phyloP scores from a whole-genome alignment of 2,888 invertebrate species.

The Oligia fasciuncula region DNA sequence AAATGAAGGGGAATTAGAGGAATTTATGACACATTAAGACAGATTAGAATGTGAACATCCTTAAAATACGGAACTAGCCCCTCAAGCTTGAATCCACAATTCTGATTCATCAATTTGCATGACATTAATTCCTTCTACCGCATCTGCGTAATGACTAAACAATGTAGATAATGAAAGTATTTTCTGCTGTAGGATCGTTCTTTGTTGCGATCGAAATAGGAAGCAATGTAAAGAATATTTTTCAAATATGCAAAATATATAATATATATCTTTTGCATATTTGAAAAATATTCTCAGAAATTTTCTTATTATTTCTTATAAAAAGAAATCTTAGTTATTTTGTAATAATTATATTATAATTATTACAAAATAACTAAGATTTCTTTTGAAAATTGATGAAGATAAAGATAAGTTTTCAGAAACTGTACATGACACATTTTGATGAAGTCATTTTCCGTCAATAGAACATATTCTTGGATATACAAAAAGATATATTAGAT shows the following conservation, averaged over 20 bases:
- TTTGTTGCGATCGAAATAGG: not conserved
- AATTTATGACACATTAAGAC: not conserved
- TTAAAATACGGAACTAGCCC: not conserved
- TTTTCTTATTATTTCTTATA: too few species aligned
- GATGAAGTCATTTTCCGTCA: not conserved
- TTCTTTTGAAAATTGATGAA: not conserved
- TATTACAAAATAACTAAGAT: not conserved
- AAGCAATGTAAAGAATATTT: not conserved
- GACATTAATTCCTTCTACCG: not conserved
- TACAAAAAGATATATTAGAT: constrained; percentile 27
- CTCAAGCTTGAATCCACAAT: not conserved
- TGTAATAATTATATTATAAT: too few species aligned
- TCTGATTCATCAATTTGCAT: not conserved
- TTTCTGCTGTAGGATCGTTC: not conserved
- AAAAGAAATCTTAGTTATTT: too few species aligned
- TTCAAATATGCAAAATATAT: not conserved
- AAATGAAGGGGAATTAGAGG: not conserved
- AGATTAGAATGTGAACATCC: not conserved
- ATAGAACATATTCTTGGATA: not conserved
- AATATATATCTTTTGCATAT: too few species aligned
- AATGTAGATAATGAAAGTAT: not conserved
- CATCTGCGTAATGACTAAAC: not conserved
- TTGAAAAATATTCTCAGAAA: too few species aligned
- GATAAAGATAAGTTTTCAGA: not conserved
- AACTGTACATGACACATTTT: not conserved